Base-by-base conservation (phyloP, 2,113 vertebrate genomes). In the Ochotona princeps region DNA sequence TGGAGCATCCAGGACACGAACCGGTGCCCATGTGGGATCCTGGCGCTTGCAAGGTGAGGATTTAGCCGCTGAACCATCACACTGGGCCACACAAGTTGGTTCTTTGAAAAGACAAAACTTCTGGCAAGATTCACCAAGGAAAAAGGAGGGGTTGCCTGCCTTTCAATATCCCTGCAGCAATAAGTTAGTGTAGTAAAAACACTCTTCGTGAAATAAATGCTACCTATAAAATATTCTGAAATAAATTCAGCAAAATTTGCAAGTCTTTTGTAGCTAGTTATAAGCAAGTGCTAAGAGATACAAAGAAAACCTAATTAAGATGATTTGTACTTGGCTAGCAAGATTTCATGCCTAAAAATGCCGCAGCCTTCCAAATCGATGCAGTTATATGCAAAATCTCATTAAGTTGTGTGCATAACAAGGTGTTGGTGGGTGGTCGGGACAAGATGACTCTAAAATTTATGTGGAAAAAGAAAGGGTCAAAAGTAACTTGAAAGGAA, bases 401-500 rank as follows among this genome's bases (percentile, higher is more conserved):
- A 35, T 23, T 21, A 49, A 4, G 17, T n/a, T 35, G 60, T 65
- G 25, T 15, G 21, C 8, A 57, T 18, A 44, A 44, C 38, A 44
- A 44, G 6, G 1, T 10, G 4, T 0, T 49, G 10, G 49, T 2
- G 23, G n/a, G 35, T 2, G 6, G 63, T 14, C 49, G 47, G 12
- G 14, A 61, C 23, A 26, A 75, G 26, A 17, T 66, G 47, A 76
- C 72, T 85, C 81, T 73, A 32, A 87, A 92, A 73, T 60, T 8
- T 25, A 21, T 18, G 35, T 54, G n/a, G 18, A 79, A 75, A 21
- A 74, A 80, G 21, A 47, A 90, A 92, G 20, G 61, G 21, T 61
- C 26, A 90, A 94, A 65, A 88, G 12, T 94, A 81, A 65, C 72
- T 14, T 66, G 28, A 92, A 70, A 47, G 51, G 66, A 15, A 38